These are phyloP conservation scores for Oryzias melastigma DNA, from an alignment of 2,113 vertebrate genomes.

Conservation along the genomic window DNA sequence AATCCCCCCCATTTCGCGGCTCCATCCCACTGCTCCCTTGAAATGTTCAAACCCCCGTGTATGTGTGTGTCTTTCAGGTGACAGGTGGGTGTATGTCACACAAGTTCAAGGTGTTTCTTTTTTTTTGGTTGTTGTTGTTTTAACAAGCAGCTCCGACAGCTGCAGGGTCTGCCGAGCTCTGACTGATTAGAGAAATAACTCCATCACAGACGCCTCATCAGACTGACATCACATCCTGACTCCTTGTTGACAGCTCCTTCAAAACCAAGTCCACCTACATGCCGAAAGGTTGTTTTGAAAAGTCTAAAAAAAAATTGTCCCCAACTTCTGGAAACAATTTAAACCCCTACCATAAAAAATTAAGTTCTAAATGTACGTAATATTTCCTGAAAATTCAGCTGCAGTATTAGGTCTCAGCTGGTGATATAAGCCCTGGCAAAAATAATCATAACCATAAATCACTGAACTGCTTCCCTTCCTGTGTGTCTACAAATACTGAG, in stretches of 20 bases:
- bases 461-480: conserved; percentile 31
- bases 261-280: conserved; percentile 12
- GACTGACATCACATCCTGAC: conserved; percentile 35
- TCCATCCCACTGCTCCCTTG: conserved; percentile 60
- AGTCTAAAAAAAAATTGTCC: neutral
- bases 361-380: conserved; percentile 50
- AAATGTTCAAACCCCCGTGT: conserved; percentile 27
- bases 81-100: conserved; percentile 60
- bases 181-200: conserved; percentile 55
- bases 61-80: conserved; percentile 42
- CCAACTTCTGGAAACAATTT: conserved; percentile 9
- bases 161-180: conserved; percentile 26
- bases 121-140: conserved; percentile 11
- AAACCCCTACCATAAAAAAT: conserved; percentile 5
- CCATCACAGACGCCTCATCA: conserved; percentile 34
- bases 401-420: conserved; percentile 54
- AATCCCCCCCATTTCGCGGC: conserved; percentile 74
- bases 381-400: conserved; percentile 36
- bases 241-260: conserved; percentile 28
- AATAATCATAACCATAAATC: conserved; percentile 65
- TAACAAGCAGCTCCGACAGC: conserved; percentile 54
- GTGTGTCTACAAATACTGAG: conserved; percentile 23
- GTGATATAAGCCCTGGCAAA: conserved; percentile 43
- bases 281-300: neutral
- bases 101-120: conserved; percentile 56